Conservation (phyloP, 2,113 vertebrate genomes). For the Barbus barbus region DNA sequence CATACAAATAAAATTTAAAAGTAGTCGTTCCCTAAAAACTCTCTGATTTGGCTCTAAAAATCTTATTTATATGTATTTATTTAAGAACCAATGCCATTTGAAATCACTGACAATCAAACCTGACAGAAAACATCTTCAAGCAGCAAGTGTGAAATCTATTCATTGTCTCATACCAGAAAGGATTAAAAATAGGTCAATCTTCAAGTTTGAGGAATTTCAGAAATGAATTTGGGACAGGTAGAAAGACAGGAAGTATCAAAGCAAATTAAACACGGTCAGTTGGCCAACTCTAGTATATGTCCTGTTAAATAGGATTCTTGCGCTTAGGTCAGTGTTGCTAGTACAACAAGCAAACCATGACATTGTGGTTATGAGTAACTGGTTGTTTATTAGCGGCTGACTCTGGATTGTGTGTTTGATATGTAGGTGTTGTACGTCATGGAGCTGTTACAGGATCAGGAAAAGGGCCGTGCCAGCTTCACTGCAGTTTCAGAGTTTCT, state of each 20-base stretch:
- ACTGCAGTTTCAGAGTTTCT: slow-evolving; percentile 97
- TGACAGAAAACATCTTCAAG: background rate
- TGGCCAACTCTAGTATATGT: background rate
- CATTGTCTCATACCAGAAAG: background rate
- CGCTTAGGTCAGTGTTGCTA: background rate
- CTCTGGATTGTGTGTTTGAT: background rate
- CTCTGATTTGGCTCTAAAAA: background rate
- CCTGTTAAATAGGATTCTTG: background rate
- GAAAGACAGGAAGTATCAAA: background rate
- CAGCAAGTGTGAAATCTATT: background rate
- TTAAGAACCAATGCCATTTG: background rate
- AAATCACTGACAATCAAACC: background rate
- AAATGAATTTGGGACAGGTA: background rate
- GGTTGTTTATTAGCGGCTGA: background rate
- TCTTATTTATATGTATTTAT: background rate
- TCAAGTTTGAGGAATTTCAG: background rate
- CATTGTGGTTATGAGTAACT: background rate
- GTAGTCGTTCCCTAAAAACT: background rate
- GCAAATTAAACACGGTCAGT: background rate
- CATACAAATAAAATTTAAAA: background rate
- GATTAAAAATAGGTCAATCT: background rate
- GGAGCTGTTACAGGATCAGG: slow-evolving; percentile 93
- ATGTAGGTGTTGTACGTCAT: slow-evolving; percentile 94
- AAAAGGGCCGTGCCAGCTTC: slow-evolving; percentile 90
- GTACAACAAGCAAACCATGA: background rate